Conservation (phyloP, 1,140 invertebrate genomes). For the Diprion similis region DNA sequence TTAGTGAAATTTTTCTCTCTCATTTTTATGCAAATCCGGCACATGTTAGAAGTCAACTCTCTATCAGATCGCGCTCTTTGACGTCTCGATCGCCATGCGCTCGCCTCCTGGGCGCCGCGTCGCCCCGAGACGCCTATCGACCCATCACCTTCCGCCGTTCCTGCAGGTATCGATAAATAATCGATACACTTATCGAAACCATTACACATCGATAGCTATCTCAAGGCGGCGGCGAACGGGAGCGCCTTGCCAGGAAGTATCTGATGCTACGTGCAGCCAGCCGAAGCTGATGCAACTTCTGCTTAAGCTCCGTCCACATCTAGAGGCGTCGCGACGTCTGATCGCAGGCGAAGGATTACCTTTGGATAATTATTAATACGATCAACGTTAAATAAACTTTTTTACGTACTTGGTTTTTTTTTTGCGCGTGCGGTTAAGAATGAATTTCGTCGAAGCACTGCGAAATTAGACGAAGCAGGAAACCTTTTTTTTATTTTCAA, state of each 20-base stretch:
- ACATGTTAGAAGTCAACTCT: conserved; percentile 2
- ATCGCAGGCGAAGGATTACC: no score
- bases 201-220: conserved; percentile 7
- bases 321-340: background rate
- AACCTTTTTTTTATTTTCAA: no score
- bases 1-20: background rate
- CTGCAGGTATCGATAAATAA: conserved; percentile 5
- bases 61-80: conserved; percentile 1
- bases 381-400: background rate
- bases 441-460: no score
- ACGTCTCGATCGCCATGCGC: background rate
- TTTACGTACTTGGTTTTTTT: no score
- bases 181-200: conserved; percentile 7
- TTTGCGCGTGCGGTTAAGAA: no score
- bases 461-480: no score
- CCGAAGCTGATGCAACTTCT: background rate
- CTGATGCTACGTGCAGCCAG: background rate
- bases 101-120: background rate
- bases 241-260: background rate
- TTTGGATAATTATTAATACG: background rate
- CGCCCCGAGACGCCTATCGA: background rate
- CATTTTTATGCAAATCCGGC: conserved; percentile 4
- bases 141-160: background rate
- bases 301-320: background rate
- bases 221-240: background rate